Evolutionary conservation across 2,113 vertebrate genomes (phyloP), one percentile per base, ranked within the genome.

Genomic region (Bujurquina vittata): DNA sequence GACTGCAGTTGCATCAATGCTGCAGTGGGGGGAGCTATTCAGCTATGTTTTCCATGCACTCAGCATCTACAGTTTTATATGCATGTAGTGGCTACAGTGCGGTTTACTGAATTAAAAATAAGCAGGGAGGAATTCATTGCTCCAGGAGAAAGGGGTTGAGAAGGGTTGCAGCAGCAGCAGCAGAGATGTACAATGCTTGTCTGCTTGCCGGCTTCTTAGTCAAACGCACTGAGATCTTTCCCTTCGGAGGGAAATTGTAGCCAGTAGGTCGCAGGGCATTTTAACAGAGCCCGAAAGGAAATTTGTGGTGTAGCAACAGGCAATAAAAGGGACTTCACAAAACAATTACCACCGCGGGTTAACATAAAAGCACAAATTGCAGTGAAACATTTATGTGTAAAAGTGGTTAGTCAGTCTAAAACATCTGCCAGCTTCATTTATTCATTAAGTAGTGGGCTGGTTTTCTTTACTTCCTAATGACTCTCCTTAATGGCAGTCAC

Each of bases 81-180:
- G 87, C 89, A 84, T 87, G 84, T 63, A 77, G 85, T 57, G 79
- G 87, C 79, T 75, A 90, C 79, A 80, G 79, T 89, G 90, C 77
- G 63, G 91, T 83, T 89, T 85, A 49, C 87, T 90, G 88, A 90
- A 91, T 93, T 88, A 87, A 89, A 91, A 89, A 90, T 90, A 85
- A 75, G 85, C 83, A 52, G 82, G 88, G 85, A 84, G 80, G 75
- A 84, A 89, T 89, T 90, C 76, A 80, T 63, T 40, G 81, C 83
- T 88, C 4, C 11, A 40, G 77, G 40, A 85, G 69, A 80, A 81
- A 63, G 78, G 76, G 65, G 33, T 77, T 79, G 81, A 84, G 76
- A 54, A 43, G 79, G 77, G 60, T n/a, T 89, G 74, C 75, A 55
- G 77, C 33, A 7, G 58, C 75, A 55, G 79, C 33, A 11, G 58